Base-by-base conservation (phyloP, 1,140 invertebrate species). In the Leptinotarsa undecemlineata region DNA sequence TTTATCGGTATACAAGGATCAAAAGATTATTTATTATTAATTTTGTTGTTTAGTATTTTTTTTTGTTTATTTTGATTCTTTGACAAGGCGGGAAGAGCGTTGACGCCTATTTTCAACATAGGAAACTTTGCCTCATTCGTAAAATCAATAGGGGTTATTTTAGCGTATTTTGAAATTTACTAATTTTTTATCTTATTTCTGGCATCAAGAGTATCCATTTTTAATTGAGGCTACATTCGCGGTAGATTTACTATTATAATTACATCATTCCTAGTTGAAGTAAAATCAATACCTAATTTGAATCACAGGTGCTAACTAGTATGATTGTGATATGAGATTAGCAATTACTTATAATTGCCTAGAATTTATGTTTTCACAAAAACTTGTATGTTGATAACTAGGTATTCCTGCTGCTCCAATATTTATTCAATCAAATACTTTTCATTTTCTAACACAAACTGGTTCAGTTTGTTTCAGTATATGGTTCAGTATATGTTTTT, bases 41-140 rank as follows among this genome's bases (percentile, higher is more conserved):
- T 8, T 42, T 42, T 42, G 2, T 42, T 42, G 33, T 42, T 42
- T 11, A 42, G 33, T 42, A 61, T 63, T 68, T 71, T 68, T 71
- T 68, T 70, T 67, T 48, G 64, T 78, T 78, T 79, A 79, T 79
- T 79, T 80, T 79, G 74, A 76, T 79, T 77, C 75, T 79, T 48
- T 79, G 75, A 75, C 75, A 80, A 79, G 74, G 80, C 80, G 80
- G 78, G 80, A 81, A 79, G 21, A 64, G 21, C 48, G 33, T 64
- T 57, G 48, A 71, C 68, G 33, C 67, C 57, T 70, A 20, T 62
- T 70, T 63, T 70, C 20, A 21, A 48, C n/a, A 76, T 13, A 62
- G 26, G 57, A 73, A 63, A 64, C n/a, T 72, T 72, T 72, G 26
- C 62, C 60, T 72, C 60, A 74, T 74, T 74, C 20, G 17, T 33